phyloP scores from a whole-genome alignment of 2,113 vertebrate species.

The Parotia lawesii region DNA sequence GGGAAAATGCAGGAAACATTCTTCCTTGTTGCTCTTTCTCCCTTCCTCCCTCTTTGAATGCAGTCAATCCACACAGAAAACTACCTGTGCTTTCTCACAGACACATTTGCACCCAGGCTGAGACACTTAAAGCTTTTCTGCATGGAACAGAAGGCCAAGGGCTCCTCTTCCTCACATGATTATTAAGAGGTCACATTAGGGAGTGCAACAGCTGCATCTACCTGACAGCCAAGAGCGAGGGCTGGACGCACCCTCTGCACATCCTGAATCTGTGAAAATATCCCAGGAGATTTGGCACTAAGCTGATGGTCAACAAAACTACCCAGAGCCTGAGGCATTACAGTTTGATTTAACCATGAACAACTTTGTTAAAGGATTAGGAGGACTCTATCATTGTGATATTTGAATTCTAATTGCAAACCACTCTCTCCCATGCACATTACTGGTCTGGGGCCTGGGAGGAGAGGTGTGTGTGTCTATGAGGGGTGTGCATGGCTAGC shows the following conservation, averaged over 20 bases:
- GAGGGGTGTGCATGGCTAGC: background rate
- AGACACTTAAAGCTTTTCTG: background rate
- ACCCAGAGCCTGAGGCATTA: background rate
- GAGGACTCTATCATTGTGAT: background rate
- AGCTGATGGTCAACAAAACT: slow-evolving; percentile 34
- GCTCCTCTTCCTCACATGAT: background rate
- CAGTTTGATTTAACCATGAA: slow-evolving; percentile 23
- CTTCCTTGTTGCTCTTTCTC: background rate
- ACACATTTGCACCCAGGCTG: background rate
- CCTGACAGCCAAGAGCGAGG: background rate
- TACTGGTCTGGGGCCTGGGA: background rate
- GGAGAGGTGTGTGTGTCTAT: background rate
- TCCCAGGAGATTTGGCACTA: background rate
- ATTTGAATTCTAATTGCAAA: slow-evolving; percentile 56
- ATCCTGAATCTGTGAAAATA: background rate
- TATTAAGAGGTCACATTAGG: background rate
- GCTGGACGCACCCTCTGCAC: background rate
- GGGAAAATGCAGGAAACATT: background rate
- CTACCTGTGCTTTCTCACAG: background rate
- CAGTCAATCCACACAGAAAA: background rate
- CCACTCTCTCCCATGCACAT: background rate
- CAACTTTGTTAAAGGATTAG: slow-evolving; percentile 51
- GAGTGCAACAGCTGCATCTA: background rate
- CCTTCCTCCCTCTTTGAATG: background rate
- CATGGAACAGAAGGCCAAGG: background rate